A percentile compares a stretch with the other conserved stretches of the same genome.
These are phyloP conservation scores for Tinea semifulvella DNA, from an alignment of 2,888 invertebrate genomes.

Conservation along the genomic window DNA sequence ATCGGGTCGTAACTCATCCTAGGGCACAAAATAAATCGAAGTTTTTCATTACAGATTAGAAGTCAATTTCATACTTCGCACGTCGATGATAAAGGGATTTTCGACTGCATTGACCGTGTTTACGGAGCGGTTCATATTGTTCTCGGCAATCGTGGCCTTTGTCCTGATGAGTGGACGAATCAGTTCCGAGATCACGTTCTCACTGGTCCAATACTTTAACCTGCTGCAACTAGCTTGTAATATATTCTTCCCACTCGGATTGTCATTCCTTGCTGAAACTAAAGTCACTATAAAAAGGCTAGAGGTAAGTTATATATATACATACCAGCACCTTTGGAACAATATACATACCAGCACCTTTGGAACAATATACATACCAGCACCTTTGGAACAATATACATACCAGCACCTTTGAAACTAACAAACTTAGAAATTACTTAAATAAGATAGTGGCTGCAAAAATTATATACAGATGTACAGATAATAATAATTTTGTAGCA, in stretches of 20 bases:
- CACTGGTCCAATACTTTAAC: conserved; percentile 81
- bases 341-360: too few species aligned
- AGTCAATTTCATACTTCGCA: conserved; percentile 71
- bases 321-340: too few species aligned
- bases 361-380: too few species aligned
- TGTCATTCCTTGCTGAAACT: conserved; percentile 70
- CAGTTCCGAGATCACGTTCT: conserved; percentile 75
- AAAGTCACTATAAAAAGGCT: conserved; percentile 70
- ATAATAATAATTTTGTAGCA: too few species aligned
- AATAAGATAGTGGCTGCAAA: too few species aligned
- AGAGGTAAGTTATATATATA: conserved; percentile 58
- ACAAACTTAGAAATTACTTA: too few species aligned
- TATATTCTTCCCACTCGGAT: conserved; percentile 70
- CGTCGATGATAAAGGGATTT: conserved; percentile 73
- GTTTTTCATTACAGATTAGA: conserved; percentile 63
- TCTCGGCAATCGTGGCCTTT: conserved; percentile 79
- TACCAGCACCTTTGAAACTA: too few species aligned
- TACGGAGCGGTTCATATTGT: conserved; percentile 84
- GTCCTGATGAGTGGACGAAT: conserved; percentile 71
- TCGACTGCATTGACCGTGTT: conserved; percentile 76
- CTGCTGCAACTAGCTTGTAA: conserved; percentile 74
- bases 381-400: too few species aligned
- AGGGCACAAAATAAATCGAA: too few species aligned
- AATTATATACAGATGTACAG: too few species aligned
- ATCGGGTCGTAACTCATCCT: too few species aligned